Percentiles rank a stretch among this genome's conserved stretches.
phyloP scores from a whole-genome alignment of 2,797 vertebrate species.

The Rhinichthys osculus region DNA sequence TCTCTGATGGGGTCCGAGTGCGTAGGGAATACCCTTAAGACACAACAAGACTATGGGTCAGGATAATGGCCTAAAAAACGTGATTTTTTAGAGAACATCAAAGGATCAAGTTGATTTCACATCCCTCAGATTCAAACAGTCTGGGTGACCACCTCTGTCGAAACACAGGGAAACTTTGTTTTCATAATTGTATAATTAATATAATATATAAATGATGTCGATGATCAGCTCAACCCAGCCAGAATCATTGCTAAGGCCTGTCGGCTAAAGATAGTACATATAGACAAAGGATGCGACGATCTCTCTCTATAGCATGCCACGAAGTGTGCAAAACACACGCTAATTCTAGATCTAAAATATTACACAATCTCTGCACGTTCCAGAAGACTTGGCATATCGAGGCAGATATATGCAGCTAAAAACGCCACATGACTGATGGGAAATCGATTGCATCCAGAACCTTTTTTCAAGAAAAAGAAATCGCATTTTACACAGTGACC shows the following conservation, averaged over 20 bases:
- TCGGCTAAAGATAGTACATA: slow-evolving; percentile 53
- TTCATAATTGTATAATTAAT: not conserved
- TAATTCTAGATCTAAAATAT: slow-evolving; percentile 60
- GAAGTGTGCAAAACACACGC: slow-evolving; percentile 59
- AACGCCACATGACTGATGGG: slow-evolving; percentile 32
- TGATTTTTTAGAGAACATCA: not conserved
- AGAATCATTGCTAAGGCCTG: slow-evolving; percentile 36
- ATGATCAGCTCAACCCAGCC: slow-evolving; percentile 8
- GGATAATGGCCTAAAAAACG: not conserved
- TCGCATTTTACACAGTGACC: slow-evolving; percentile 28
- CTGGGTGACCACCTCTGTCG: not conserved
- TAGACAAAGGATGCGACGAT: slow-evolving; percentile 56
- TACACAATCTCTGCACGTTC: slow-evolving; percentile 54
- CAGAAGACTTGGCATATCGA: slow-evolving; percentile 58
- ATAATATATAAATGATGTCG: not conserved
- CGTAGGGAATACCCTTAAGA: not conserved
- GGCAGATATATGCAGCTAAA: slow-evolving; percentile 51
- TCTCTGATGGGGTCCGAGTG: not conserved
- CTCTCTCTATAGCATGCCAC: slow-evolving; percentile 64
- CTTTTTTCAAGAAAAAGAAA: not conserved
- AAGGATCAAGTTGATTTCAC: not conserved
- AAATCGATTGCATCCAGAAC: slow-evolving; percentile 6
- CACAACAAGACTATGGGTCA: not conserved
- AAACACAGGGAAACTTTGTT: not conserved
- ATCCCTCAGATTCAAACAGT: not conserved